Evolutionary conservation across 2,888 invertebrate genomes (phyloP).

Genomic region (Clunio marinus): DNA sequence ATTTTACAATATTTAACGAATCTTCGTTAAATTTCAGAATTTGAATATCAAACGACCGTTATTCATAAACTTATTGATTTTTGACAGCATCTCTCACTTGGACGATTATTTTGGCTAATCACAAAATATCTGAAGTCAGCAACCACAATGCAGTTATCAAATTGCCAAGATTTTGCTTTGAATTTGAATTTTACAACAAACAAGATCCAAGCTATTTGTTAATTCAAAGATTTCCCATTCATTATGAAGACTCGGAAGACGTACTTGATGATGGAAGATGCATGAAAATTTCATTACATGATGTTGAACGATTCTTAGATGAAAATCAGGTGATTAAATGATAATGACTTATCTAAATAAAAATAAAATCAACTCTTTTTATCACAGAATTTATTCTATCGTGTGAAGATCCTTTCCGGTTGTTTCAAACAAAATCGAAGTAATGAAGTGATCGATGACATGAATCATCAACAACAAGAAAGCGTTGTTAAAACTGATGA

Average conservation of each 20-base stretch:
- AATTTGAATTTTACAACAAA: conserved; percentile 47
- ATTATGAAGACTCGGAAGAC: conserved; percentile 49
- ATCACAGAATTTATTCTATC: conserved; percentile 25
- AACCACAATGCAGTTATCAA: neutral
- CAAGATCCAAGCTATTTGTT: conserved; percentile 48
- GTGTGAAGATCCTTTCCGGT: conserved; percentile 2
- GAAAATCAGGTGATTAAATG: conserved; percentile 44
- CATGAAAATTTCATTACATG: conserved; percentile 46
- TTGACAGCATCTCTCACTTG: conserved; percentile 43
- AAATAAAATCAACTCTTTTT: neutral
- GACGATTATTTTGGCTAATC: conserved; percentile 48
- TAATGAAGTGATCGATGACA: neutral
- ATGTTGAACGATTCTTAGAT: conserved; percentile 47
- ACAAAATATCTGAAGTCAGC: conserved; percentile 42
- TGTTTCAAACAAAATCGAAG: conserved; percentile 19
- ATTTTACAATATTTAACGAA: conserved; percentile 18
- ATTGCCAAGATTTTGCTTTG: conserved; percentile 47
- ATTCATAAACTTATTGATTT: too few relatives aligned
- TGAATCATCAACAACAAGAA: neutral
- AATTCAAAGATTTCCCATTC: conserved; percentile 49
- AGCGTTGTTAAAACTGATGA: neutral
- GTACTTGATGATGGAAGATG: conserved; percentile 49
- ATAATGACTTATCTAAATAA: too few relatives aligned
- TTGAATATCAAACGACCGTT: too few relatives aligned
- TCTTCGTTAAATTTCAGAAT: neutral